Conservation (phyloP, 2,113 vertebrate species). For the Mungos mungo region DNA sequence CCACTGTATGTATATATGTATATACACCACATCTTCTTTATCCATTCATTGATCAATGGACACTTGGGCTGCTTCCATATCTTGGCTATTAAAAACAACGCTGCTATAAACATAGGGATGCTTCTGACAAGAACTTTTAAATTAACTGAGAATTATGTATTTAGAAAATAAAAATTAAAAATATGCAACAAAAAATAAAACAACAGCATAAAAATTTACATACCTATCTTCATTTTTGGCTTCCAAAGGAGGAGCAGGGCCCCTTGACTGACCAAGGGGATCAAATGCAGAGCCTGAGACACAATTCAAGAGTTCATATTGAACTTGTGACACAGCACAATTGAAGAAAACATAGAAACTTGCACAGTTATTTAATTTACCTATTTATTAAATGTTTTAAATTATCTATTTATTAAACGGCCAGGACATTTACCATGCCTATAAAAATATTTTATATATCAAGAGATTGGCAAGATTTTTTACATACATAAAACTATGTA, state of each 20-base stretch:
- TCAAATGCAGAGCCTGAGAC: slow-evolving; percentile 92
- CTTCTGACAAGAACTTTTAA: neutral
- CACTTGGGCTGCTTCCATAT: neutral
- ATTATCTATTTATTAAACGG: neutral
- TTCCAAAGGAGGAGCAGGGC: slow-evolving; percentile 93
- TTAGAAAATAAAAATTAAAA: slow-evolving; percentile 25
- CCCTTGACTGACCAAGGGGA: slow-evolving; percentile 92
- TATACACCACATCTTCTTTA: neutral
- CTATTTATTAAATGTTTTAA: neutral
- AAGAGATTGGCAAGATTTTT: neutral
- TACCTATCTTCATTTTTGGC: slow-evolving; percentile 94
- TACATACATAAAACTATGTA: neutral
- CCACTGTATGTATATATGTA: neutral
- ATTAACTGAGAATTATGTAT: neutral
- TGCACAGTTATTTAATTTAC: neutral
- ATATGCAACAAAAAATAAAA: neutral
- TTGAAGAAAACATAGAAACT: neutral
- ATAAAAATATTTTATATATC: neutral
- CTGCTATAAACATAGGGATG: neutral
- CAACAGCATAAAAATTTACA: slow-evolving; percentile 62
- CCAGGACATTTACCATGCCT: neutral
- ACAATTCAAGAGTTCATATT: slow-evolving; percentile 62
- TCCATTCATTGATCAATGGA: neutral
- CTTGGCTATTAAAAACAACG: neutral
- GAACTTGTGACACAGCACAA: neutral